phyloP scores from a whole-genome alignment of 2,113 vertebrate genomes.

The Petrocephalus zakoni region DNA sequence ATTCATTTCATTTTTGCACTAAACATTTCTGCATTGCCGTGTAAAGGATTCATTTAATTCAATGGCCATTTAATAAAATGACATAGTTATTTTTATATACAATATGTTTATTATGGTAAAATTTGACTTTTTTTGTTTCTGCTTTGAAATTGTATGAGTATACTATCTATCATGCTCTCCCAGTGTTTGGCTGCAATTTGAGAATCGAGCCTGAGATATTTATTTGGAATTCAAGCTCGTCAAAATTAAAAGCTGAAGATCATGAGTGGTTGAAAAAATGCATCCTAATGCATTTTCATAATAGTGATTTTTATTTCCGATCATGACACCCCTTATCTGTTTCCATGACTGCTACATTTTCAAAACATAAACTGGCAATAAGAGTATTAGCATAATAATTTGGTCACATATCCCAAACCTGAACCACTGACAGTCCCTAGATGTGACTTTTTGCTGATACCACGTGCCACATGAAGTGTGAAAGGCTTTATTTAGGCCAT shows the following conservation, averaged over 20 bases:
- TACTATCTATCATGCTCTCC: neutral
- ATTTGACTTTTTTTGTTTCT: neutral
- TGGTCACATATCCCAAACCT: neutral
- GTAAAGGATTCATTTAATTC: constrained; percentile 1
- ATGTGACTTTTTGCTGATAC: neutral
- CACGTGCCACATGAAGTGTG: neutral
- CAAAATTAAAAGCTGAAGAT: neutral
- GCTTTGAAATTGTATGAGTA: neutral
- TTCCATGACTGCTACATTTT: neutral
- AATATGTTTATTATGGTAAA: neutral
- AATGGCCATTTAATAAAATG: neutral
- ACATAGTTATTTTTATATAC: neutral
- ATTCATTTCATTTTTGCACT: neutral
- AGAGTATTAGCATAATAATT: neutral
- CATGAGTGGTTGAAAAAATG: neutral
- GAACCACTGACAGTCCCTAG: neutral
- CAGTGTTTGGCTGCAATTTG: neutral
- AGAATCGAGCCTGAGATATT: neutral
- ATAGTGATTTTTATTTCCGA: neutral
- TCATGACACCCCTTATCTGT: neutral
- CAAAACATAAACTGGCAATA: neutral
- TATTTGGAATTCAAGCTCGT: neutral
- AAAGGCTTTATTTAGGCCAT: neutral
- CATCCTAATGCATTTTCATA: too few species aligned
- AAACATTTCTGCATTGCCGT: neutral